Conservation (phyloP, 2,113 vertebrate genomes). For the Archilochus colubris region DNA sequence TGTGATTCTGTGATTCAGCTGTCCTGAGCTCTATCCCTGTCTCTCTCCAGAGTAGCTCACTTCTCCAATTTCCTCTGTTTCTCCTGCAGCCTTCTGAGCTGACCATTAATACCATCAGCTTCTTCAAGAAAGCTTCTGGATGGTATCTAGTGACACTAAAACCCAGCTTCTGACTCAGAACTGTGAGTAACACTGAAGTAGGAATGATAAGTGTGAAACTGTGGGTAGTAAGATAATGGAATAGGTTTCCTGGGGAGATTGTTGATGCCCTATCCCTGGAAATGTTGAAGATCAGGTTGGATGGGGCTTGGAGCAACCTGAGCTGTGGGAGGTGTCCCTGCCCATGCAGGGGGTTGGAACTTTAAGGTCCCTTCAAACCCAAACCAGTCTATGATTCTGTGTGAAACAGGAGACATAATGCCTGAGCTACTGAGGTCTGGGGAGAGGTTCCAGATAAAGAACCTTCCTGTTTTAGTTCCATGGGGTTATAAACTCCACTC, state of each 20-base stretch:
- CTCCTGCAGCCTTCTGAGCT: background rate
- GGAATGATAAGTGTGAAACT: background rate
- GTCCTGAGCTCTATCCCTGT: background rate
- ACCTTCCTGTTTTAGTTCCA: background rate
- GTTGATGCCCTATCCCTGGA: too few relatives aligned
- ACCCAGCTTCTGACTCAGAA: fast-evolving
- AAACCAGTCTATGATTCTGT: background rate
- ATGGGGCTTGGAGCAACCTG: too few relatives aligned
- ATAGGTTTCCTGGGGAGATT: too few relatives aligned
- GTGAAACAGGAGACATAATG: background rate
- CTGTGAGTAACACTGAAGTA: background rate
- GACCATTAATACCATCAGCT: background rate
- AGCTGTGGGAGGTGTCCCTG: too few relatives aligned
- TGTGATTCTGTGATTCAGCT: too few relatives aligned
- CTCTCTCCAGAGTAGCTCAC: background rate
- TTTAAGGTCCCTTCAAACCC: too few relatives aligned
- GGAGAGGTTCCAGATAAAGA: background rate
- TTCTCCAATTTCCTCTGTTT: background rate
- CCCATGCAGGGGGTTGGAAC: too few relatives aligned
- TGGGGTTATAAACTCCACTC: background rate
- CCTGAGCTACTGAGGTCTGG: background rate
- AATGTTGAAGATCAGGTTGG: too few relatives aligned
- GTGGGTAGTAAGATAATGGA: too few relatives aligned
- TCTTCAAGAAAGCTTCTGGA: background rate
- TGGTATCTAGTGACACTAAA: background rate